Conservation (phyloP, 2,888 invertebrate species). For the Proisotoma minuta region DNA sequence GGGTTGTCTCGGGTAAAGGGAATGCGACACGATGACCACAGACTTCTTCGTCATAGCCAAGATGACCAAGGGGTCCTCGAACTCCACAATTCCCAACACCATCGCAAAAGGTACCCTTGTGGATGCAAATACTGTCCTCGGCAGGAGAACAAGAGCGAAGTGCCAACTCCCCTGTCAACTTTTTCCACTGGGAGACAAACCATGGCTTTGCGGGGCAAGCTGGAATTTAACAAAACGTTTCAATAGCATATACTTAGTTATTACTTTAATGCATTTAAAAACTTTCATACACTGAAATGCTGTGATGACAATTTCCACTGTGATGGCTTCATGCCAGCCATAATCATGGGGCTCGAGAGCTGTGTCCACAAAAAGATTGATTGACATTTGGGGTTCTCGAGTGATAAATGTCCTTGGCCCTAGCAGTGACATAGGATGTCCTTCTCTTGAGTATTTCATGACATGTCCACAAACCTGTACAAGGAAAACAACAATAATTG, state of each 20-base stretch:
- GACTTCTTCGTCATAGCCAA: constrained; percentile 35
- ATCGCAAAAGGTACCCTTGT: constrained; percentile 30
- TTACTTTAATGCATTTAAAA: no score
- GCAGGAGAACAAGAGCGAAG: constrained; percentile 32
- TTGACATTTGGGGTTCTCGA: constrained; percentile 23
- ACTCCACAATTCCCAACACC: constrained; percentile 31
- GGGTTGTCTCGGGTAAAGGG: background rate
- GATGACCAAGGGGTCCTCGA: constrained; percentile 31
- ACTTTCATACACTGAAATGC: constrained; percentile 28
- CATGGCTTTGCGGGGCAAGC: constrained; percentile 31
- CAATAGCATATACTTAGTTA: background rate
- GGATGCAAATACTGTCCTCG: constrained; percentile 31
- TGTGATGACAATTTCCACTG: constrained; percentile 36
- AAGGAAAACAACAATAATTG: constrained; percentile 7
- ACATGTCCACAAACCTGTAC: constrained; percentile 34
- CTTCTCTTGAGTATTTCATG: constrained; percentile 30
- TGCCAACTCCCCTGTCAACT: constrained; percentile 31
- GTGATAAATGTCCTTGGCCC: constrained; percentile 30
- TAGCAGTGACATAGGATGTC: constrained; percentile 20
- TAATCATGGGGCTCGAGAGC: constrained; percentile 23
- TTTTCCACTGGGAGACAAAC: constrained; percentile 36
- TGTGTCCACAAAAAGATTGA: constrained; percentile 27
- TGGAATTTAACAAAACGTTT: background rate
- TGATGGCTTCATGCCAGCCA: constrained; percentile 31
- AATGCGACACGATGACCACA: constrained; percentile 19